A percentile compares a stretch with the other conserved stretches of the same genome.
Conservation (phyloP, 2,888 invertebrate species). For the Hypomecis punctinalis region DNA sequence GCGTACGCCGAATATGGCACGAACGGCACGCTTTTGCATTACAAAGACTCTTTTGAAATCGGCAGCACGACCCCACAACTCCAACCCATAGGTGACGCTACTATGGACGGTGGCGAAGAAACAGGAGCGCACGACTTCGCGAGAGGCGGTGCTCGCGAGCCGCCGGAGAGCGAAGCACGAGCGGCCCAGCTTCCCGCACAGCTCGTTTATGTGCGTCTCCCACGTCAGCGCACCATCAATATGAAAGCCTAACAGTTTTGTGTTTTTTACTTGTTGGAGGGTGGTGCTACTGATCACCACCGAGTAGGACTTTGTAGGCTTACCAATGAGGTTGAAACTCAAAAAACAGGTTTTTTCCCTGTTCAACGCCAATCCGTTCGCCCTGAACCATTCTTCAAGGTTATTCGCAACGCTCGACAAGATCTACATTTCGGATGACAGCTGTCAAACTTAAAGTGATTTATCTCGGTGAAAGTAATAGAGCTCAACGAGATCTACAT, state of each 20-base stretch:
- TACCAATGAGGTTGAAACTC: not conserved
- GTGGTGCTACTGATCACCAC: not conserved
- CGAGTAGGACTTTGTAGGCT: not conserved
- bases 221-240: slow-evolving; percentile 14
- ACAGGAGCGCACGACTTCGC: slow-evolving; percentile 20
- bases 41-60: not conserved
- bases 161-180: slow-evolving; percentile 23
- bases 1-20: too few species aligned
- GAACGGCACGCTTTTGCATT: not conserved
- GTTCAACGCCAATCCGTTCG: slow-evolving; percentile 15
- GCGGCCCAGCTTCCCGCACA: slow-evolving; percentile 19
- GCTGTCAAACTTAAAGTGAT: too few species aligned
- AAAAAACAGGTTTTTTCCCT: slow-evolving; percentile 1
- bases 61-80: too few species aligned
- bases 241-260: slow-evolving; percentile 17
- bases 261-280: slow-evolving; percentile 4
- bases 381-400: slow-evolving; percentile 12
- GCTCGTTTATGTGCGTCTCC: too few species aligned
- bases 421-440: too few species aligned
- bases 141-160: slow-evolving; percentile 13
- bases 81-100: too few species aligned
- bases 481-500: too few species aligned
- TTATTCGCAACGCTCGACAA: not conserved
- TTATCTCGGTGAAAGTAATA: too few species aligned
- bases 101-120: slow-evolving; percentile 17